These are phyloP conservation scores for Prenolepis imparis DNA, from an alignment of 2,888 invertebrate species.

Conservation along the genomic window DNA sequence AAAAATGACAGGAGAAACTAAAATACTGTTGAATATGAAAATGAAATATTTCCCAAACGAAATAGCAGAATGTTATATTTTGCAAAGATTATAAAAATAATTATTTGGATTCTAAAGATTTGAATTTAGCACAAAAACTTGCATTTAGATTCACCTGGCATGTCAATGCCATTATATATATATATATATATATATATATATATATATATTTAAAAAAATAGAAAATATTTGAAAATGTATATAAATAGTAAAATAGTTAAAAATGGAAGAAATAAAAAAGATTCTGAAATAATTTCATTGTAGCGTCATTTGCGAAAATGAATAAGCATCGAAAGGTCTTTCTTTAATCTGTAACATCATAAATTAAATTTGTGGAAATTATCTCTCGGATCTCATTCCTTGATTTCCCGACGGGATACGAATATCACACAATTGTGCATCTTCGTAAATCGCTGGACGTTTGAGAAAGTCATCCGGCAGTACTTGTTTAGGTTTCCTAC, in stretches of 20 bases:
- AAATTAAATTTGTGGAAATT: conserved; percentile 7
- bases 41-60: neutral
- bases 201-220: neutral
- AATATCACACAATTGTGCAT: neutral
- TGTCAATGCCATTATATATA: neutral
- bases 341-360: neutral
- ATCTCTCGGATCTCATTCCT: neutral
- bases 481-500: neutral
- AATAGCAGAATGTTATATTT: neutral
- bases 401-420: neutral
- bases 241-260: neutral
- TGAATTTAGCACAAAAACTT: neutral
- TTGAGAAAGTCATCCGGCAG: neutral
- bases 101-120: neutral
- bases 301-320: neutral
- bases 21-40: neutral
- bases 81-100: neutral
- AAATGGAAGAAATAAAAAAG: neutral
- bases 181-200: neutral
- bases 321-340: neutral
- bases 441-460: neutral
- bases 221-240: neutral
- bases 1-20: neutral
- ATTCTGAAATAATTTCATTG: neutral
- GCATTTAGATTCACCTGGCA: neutral